Conservation (phyloP, 1,140 invertebrate genomes). For the Cotesia vestalis region DNA sequence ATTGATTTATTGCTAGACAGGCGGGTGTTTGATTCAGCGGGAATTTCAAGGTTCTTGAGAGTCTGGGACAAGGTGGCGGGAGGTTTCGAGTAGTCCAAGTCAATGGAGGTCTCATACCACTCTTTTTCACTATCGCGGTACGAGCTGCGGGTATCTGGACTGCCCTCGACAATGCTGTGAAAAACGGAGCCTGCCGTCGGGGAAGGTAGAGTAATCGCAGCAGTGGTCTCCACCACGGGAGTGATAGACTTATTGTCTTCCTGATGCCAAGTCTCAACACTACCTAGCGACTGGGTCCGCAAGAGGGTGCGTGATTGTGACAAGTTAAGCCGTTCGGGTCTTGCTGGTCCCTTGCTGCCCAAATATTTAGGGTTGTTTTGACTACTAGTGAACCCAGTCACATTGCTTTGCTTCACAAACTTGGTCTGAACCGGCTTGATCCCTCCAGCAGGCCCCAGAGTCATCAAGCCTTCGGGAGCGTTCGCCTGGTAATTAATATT, state of each 20-base stretch:
- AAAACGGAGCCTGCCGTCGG: conserved; percentile 41
- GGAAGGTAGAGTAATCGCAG: conserved; percentile 46
- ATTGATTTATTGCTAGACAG: conserved; percentile 37
- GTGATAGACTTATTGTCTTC: conserved; percentile 47
- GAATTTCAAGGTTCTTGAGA: conserved; percentile 56
- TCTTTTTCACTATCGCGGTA: conserved; percentile 69
- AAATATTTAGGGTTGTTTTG: conserved; percentile 20
- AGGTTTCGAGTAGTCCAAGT: conserved; percentile 64
- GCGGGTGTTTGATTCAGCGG: conserved; percentile 57
- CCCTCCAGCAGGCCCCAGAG: neutral
- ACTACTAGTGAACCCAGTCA: neutral
- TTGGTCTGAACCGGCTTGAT: neutral
- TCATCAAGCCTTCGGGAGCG: neutral
- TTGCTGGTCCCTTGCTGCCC: conserved; percentile 36
- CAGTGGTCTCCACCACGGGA: conserved; percentile 48
- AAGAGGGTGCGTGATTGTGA: conserved; percentile 66
- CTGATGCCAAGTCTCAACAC: conserved; percentile 67
- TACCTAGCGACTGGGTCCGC: conserved; percentile 71
- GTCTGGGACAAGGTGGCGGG: conserved; percentile 21
- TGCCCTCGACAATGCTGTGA: conserved; percentile 53
- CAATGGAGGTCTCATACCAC: conserved; percentile 79
- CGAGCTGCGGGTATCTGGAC: conserved; percentile 58
- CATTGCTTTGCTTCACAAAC: neutral
- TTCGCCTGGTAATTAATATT: conserved; percentile 6
- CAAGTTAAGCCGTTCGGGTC: conserved; percentile 24